Evolutionary conservation across 2,113 vertebrate species (phyloP), one percentile per base, ranked within the genome.

Genomic region (Mastomys coucha): DNA sequence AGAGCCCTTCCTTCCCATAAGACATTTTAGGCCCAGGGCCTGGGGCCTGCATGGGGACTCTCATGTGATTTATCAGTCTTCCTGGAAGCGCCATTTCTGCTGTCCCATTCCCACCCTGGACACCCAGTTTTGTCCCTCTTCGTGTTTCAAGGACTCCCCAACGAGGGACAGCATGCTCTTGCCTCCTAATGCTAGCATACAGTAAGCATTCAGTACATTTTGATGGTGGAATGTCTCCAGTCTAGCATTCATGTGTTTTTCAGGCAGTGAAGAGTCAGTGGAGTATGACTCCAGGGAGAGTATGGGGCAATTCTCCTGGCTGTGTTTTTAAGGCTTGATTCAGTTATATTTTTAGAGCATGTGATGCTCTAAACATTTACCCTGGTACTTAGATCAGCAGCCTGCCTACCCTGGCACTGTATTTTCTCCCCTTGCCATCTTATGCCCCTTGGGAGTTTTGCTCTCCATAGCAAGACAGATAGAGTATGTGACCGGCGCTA

Each of bases 401-500:
- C 89, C 63, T 80, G 58, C 80, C 36, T 45, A 5, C 14, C 33
- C 20, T 14, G 75, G 51, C 88, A n/a, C 14, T 45, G 82, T 36
- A 45, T 89, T 88, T 93, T 65, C 10, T 20, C 20, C 12, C 14
- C 81, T 91, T 92, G 58, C 73, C 31, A 39, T 45, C 26, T 84
- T 42, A 84, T 88, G 85, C 39, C 28, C 72, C 88, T 93, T 72
- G 91, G 93, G 95, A 94, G 88, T 94, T 88, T 80, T 91, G 95
- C 96, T 90, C 95, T 94, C 90, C 65, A 88, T 80, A 81, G 65
- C 60, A 88, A 75, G 56, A 92, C 88, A 81, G 97, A 81, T 88
- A 42, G 90, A 45, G 67, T 92, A 88, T 73, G 93, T 85, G 80
- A 93, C 75, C 82, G 76, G 65, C 39, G 42, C 56, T 73, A 73